Base-by-base conservation (phyloP, 1,140 invertebrate genomes). In the Ectropis grisescens region DNA sequence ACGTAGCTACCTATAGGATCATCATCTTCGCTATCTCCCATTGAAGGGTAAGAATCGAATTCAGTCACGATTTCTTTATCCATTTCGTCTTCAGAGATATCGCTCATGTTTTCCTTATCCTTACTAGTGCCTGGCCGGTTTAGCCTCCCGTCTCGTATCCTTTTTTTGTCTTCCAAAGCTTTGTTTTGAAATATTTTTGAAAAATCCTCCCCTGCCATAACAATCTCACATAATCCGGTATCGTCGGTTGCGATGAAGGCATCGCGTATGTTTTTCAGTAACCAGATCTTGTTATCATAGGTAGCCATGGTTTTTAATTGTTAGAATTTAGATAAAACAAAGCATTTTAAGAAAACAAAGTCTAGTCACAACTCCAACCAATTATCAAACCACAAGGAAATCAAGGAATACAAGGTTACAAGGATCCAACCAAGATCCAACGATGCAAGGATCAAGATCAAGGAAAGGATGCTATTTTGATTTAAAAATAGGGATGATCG, bases 191-290 rank as follows among this genome's bases (percentile, higher is more conserved):
- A 82, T 43, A 89, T 85, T 65, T 88, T 89, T 22, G 89, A 89
- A 55, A 92, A 85, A 71, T 92, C 87, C 66, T 93, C 90, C 29
- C 89, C 87, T 7, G 88, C 80, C 90, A 95, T 92, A 10, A 93
- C 90, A 48, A 91, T 87, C 74, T 93, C 91, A 66, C 90, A 81
- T 40, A 76, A 85, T 85, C 93, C 93, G 58, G 94, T 96, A 75
- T 97, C 95, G 83, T 98, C 96, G 14, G 93, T 95, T n/a, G 92
- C 93, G 55, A 97, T 94, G 76, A 96, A 98, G 11, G 94, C 96
- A 70, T 97, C 95, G 36, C 93, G 85, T 39, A 97, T 95, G 74
- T 97, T 93, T 29, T 93, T 93, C 32, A 97, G 84, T 14, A 98
- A 83, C 91, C 96, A 98, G 42, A 93, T 90, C 81, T 91, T 90